Evolutionary conservation across 2,113 vertebrate genomes (phyloP), one percentile per base, ranked within the genome.

Genomic region (Aphyosemion australe): DNA sequence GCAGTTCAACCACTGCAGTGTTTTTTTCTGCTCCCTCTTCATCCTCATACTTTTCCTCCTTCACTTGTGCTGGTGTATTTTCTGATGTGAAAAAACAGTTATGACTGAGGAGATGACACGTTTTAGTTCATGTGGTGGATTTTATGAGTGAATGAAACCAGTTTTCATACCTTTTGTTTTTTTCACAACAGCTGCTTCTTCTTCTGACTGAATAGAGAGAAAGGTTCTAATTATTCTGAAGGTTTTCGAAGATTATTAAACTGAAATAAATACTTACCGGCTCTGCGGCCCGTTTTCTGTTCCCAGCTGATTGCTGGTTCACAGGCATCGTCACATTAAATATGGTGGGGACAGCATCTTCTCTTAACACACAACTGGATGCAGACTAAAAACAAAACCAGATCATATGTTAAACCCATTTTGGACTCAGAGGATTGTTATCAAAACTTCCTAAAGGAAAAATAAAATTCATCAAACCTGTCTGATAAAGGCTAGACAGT

Each of bases 301-400:
- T 94, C 78, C 89, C 92, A 71, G 91, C 91, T 65, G 94, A 92
- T 7, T 95, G 94, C 79, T 95, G 95, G 79, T 95, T 96, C 69
- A 93, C 82, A 77, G 96, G 93, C 79, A 91, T 91, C 11, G 93
- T 89, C 16, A 92, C 90, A 80, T 98, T 95, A 89, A 99, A 99
- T 92, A 98, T 95, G 21, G 97, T 99, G 70, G 97, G 97, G 89
- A 99, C 90, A 56, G 97, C 97, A 67, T 95, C 96, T 74, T 98
- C 95, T 74, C 90, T 92, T 70, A 98, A 90, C 65, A 94, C 94
- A 0, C 92, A 93, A 79, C 91, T 92, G 54, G 95, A 94, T 66
- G 93, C 89, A 55, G 93, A 94, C 97, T 99, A 89, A 51, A 90
- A 92, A 5, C 55, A 59, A 37, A 37, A 61, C 58, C 39, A 45